These are phyloP conservation scores for Campylorhamphus procurvoides DNA, from an alignment of 2,113 vertebrate genomes.

Conservation along the genomic window DNA sequence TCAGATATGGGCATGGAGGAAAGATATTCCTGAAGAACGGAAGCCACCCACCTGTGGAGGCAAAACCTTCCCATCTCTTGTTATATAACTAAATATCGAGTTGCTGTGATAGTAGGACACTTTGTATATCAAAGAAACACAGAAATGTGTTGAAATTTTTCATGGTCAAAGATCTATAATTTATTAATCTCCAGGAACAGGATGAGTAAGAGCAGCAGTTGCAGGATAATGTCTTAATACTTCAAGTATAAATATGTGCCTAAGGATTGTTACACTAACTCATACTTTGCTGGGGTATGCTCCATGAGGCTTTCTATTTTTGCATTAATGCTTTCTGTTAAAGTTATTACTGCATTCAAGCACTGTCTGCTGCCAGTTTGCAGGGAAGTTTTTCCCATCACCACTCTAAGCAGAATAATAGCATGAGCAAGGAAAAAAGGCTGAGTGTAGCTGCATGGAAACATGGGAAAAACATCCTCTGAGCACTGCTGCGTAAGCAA, in stretches of 20 bases:
- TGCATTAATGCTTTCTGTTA: not conserved
- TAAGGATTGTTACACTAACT: not conserved
- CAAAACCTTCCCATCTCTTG: not conserved
- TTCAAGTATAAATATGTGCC: not conserved
- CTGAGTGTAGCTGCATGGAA: not conserved
- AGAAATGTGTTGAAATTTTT: not conserved
- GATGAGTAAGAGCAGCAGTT: not conserved
- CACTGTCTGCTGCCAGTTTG: not conserved
- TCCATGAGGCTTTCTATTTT: not conserved
- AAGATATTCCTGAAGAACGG: not conserved
- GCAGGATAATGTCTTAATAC: not conserved
- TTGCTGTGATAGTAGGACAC: not conserved
- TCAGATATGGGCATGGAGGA: not conserved
- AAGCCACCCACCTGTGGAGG: not conserved
- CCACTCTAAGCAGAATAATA: not conserved
- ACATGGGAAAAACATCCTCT: not conserved
- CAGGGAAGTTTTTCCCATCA: not conserved
- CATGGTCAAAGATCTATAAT: not conserved
- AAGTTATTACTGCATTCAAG: not conserved
- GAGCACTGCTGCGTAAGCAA: not conserved
- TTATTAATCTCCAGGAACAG: not conserved
- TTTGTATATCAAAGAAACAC: not conserved
- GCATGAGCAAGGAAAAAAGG: not conserved
- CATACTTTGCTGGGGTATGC: not conserved
- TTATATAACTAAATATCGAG: not conserved